phyloP scores from a whole-genome alignment of 2,888 invertebrate genomes.

The Brachyptera risi region DNA sequence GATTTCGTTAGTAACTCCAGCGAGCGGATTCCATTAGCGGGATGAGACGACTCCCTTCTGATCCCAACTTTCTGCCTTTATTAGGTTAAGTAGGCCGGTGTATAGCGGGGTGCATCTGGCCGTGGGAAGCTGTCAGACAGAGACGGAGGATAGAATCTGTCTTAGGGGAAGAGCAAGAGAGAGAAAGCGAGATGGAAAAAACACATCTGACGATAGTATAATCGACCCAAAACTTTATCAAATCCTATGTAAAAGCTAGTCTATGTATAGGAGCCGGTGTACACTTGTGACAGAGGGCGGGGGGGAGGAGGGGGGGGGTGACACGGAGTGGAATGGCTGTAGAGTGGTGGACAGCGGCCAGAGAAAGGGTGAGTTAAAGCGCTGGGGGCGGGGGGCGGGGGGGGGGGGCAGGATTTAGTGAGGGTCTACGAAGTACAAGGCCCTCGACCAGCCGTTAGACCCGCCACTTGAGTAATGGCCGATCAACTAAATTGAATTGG shows the following conservation, averaged over 20 bases:
- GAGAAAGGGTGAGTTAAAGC: constrained; percentile 16
- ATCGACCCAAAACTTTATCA: constrained; percentile 22
- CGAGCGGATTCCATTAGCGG: constrained; percentile 31
- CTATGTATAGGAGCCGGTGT: constrained; percentile 2
- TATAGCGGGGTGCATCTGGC: constrained; percentile 21
- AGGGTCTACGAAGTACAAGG: constrained; percentile 18
- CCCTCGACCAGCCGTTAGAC: constrained; percentile 19
- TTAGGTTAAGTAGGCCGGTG: constrained; percentile 30
- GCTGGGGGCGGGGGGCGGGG: constrained; percentile 6
- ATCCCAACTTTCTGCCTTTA: constrained; percentile 29
- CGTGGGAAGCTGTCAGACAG: constrained; percentile 20
- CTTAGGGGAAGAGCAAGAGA: neutral
- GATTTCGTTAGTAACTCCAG: constrained; percentile 13
- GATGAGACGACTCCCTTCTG: constrained; percentile 30
- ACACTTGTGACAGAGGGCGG: constrained; percentile 5
- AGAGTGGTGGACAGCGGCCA: constrained; percentile 17
- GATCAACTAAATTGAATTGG: constrained; percentile 34
- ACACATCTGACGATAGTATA: constrained; percentile 21
- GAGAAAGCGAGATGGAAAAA: neutral
- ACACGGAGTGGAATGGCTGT: constrained; percentile 1
- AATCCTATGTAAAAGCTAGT: constrained; percentile 7
- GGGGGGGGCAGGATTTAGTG: constrained; percentile 18
- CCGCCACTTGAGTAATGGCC: constrained; percentile 33
- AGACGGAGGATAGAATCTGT: constrained; percentile 13
- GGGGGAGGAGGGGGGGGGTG: constrained; percentile 14